Evolutionary conservation across 2,113 vertebrate genomes (phyloP), one percentile per base, ranked within the genome.

Genomic region (Haliaeetus leucogaster): DNA sequence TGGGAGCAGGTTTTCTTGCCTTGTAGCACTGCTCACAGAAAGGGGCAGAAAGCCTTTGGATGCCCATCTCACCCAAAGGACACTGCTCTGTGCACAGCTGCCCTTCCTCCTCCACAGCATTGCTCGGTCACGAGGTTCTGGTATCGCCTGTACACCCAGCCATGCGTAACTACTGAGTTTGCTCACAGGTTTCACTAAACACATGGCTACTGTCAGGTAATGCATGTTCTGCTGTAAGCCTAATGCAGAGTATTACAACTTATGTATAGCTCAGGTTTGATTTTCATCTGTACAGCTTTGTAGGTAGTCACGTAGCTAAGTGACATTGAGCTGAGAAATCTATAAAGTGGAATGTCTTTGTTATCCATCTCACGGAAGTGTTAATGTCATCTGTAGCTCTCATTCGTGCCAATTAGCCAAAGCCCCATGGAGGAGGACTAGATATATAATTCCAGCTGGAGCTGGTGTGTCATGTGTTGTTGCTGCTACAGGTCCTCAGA

Each of bases 341-440:
- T 52, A 17, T 62, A 9, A 29, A 66, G 81, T n/a, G 70, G n/a
- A 38, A 72, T 27, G 50, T 65, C 45, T 92, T 81, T 40, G 19
- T 77, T 50, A n/a, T 48, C 93, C 36, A 48, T 45, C 93, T 90
- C 1, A 0, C 1, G 1, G 42, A 92, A 91, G 16, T 18, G 68
- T 47, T 97, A 81, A 77, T 52, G 82, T 42, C 92, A 82, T 36
- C 81, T 74, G 83, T 45, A 79, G 80, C 76, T 92, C 84, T 93
- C 47, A 13, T 67, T 73, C 3, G 1, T 95, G 76, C 70, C 87
- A 84, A 79, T 52, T 79, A 89, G 70, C 65, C 85, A 89, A 90
- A 63, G 65, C 43, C 71, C 90, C 7, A 1, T 58, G 78, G 80
- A 87, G 61, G 45, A 92, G 79, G 82, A 45, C 26, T 40, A 43